These are phyloP conservation scores for Microcebus lehilahytsara DNA, from an alignment of 2,113 vertebrate species.

Conservation along the genomic window DNA sequence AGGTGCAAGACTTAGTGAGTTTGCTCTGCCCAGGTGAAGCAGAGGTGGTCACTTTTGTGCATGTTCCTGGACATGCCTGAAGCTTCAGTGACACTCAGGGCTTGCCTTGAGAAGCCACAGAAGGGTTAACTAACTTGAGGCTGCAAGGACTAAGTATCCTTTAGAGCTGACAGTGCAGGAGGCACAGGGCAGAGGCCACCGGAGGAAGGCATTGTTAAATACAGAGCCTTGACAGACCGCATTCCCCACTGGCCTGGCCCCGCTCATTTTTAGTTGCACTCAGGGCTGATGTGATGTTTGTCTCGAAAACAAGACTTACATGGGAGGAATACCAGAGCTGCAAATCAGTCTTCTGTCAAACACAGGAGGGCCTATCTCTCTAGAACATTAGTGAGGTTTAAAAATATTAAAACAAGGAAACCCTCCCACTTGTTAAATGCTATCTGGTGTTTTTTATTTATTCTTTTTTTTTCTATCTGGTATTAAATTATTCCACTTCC, in stretches of 20 bases:
- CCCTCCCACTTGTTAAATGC: neutral
- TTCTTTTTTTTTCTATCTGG: no score
- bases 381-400: neutral
- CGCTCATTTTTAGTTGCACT: neutral
- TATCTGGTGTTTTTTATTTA: neutral
- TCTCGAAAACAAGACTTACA: conserved; percentile 24
- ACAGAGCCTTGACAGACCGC: neutral
- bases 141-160: conserved; percentile 47
- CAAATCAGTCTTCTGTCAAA: neutral
- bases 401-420: neutral
- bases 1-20: neutral
- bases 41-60: neutral
- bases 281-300: neutral
- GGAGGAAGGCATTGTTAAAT: neutral
- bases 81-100: neutral
- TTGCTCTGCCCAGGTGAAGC: neutral
- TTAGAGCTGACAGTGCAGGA: neutral
- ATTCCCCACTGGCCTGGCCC: conserved; percentile 9
- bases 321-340: neutral
- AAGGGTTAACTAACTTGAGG: conserved; percentile 65
- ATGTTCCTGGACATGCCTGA: neutral
- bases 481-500: neutral
- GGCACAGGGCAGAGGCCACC: neutral
- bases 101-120: neutral
- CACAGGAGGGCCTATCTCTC: neutral